Conservation (phyloP, 2,113 vertebrate genomes). For the Gnathonemus echidnorhynchus region DNA sequence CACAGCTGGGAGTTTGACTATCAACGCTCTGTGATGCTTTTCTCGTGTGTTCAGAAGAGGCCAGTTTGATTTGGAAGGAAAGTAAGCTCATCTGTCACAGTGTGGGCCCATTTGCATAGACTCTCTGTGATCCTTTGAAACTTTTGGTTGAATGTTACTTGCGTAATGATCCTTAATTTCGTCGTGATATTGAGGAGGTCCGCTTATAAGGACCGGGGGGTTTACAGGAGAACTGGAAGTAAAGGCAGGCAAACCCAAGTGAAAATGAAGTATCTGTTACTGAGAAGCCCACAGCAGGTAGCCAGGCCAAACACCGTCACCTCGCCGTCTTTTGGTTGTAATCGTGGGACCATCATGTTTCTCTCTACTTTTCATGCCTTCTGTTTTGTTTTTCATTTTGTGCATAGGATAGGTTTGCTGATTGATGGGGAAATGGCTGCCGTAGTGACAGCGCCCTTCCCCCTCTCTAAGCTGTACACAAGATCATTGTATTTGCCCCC, state of each 20-base stretch:
- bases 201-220: background rate
- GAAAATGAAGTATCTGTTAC: constrained; percentile 37
- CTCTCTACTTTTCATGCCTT: background rate
- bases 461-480: background rate
- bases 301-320: constrained; percentile 38
- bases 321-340: constrained; percentile 19
- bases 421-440: constrained; percentile 4
- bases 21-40: background rate
- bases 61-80: background rate
- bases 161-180: background rate
- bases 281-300: constrained; percentile 11
- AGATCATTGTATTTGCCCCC: constrained; percentile 5
- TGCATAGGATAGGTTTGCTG: constrained; percentile 16
- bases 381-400: constrained; percentile 7
- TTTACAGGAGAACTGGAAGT: constrained; percentile 28
- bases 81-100: background rate
- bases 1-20: background rate
- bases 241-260: constrained; percentile 18
- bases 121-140: background rate
- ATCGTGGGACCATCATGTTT: constrained; percentile 56
- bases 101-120: background rate
- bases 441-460: background rate
- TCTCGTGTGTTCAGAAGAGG: background rate
- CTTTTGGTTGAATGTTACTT: constrained; percentile 16
- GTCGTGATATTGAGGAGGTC: constrained; percentile 4